Evolutionary conservation across 2,797 vertebrate species (phyloP), one percentile per base, ranked within the genome.

Genomic region (Octomys mimax): DNA sequence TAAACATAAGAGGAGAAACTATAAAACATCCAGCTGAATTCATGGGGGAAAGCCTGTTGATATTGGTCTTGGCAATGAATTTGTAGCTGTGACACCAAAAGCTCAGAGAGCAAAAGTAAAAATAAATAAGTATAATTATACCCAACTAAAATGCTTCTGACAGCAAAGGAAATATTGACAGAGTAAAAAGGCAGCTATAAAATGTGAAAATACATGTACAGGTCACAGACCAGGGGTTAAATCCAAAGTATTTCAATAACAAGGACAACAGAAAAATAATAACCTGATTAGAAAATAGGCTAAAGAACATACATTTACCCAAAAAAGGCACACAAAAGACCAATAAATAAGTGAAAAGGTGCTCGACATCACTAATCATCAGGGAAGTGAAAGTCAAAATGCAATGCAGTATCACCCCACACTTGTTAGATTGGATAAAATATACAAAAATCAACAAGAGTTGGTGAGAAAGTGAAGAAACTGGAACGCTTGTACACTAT

Each of bases 311-410:
- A 61, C 19, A 42, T 92, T 92, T 66, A 42, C 85, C 39, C 59
- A 92, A 26, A 66, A 49, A 81, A 28, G 21, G 62, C 52, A 59
- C 42, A 46, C 42, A 83, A 14, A 33, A 57, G 33, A 16, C 46
- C 26, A 49, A 39, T 31, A 82, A 28, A 31, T 84, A 33, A 59
- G 54, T 68, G 73, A 77, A 46, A 77, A 77, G 24, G 31, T 49
- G 42, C 52, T 77, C 73, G 49, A 12, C 42, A 77, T 28, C 42
- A 46, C 73, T 77, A 3, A 77, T 28, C 71, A 77, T 77, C 24
- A 77, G 24, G 46, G 64, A 92, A 59, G 57, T 84, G 46, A 46
- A 96, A 88, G 79, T 91, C 10, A 64, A 18, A 28, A 88, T 79
- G 49, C 21, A 64, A 6, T 64, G 36, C 39, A 28, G 11, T 39